Percentiles rank a stretch among this genome's conserved stretches.
These are phyloP conservation scores for Ephestia elutella DNA, from an alignment of 1,140 invertebrate species.

Conservation along the genomic window DNA sequence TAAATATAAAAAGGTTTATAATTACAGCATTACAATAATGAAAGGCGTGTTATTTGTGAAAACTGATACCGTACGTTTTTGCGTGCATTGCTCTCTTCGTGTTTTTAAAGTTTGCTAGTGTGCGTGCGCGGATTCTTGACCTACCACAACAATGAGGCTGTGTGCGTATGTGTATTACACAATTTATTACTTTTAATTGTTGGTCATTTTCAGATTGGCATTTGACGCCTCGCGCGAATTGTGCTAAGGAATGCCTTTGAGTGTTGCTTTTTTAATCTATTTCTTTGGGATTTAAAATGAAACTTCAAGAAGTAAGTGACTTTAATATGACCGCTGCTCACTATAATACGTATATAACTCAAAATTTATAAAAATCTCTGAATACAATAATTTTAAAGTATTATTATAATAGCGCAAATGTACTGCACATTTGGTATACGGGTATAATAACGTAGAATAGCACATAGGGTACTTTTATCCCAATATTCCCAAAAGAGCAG, in stretches of 20 bases:
- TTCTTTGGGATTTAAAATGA: background rate
- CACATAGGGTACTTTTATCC: too few species aligned
- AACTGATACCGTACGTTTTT: constrained; percentile 45
- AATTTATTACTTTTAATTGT: constrained; percentile 28
- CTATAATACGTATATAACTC: too few species aligned
- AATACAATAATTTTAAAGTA: too few species aligned
- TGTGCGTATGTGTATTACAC: constrained; percentile 37
- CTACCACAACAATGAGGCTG: constrained; percentile 47
- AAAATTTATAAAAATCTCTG: too few species aligned
- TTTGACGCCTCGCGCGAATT: constrained; percentile 2
- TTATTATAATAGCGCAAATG: too few species aligned
- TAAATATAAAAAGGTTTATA: background rate
- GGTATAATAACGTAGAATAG: too few species aligned
- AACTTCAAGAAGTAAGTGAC: too few species aligned
- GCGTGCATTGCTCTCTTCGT: constrained; percentile 51
- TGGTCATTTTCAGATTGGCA: constrained; percentile 1
- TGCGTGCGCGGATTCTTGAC: constrained; percentile 47
- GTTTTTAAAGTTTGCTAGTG: constrained; percentile 20
- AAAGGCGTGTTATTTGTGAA: constrained; percentile 20
- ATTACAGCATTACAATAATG: background rate
- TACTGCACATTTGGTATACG: too few species aligned
- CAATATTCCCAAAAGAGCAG: too few species aligned
- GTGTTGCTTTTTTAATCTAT: too few species aligned
- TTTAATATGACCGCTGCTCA: too few species aligned
- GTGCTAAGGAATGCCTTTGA: background rate